Evolutionary conservation across 2,797 vertebrate species (phyloP).

Genomic region (Dromococcyx pavoninus): DNA sequence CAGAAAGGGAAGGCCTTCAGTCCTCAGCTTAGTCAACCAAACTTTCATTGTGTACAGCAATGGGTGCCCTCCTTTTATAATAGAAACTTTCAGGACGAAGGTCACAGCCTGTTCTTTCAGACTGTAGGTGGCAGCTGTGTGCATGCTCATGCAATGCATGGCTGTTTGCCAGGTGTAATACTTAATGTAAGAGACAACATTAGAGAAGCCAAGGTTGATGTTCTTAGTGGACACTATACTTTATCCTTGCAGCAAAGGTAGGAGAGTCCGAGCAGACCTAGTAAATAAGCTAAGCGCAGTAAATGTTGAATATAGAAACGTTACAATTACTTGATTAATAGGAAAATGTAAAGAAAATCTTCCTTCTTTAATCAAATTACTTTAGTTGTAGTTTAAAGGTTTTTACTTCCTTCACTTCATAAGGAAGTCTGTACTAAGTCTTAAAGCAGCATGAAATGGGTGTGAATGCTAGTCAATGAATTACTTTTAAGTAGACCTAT

Average conservation of each 20-base stretch:
- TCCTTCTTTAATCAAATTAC: neutral
- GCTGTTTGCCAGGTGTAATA: neutral
- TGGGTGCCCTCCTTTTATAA: neutral
- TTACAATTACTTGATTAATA: neutral
- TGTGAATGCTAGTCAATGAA: slow-evolving; percentile 10
- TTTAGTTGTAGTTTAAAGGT: neutral
- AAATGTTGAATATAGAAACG: neutral
- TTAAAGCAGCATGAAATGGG: neutral
- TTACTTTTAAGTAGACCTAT: slow-evolving; percentile 28
- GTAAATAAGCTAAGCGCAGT: neutral
- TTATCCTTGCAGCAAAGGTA: neutral
- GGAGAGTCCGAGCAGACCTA: neutral
- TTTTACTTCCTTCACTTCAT: neutral
- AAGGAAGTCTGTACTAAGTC: neutral
- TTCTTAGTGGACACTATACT: fast-evolving
- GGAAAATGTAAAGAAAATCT: neutral
- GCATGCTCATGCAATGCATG: fast-evolving
- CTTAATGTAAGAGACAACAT: neutral
- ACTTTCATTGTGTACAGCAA: neutral
- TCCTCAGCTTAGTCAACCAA: neutral
- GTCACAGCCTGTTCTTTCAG: neutral
- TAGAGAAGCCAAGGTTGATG: neutral
- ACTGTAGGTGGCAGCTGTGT: fast-evolving
- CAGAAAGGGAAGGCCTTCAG: neutral
- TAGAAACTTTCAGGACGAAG: neutral